A percentile compares a stretch with the other conserved stretches of the same genome.
phyloP scores from a whole-genome alignment of 2,888 invertebrate genomes.

The Acrocyrtus sp. region DNA sequence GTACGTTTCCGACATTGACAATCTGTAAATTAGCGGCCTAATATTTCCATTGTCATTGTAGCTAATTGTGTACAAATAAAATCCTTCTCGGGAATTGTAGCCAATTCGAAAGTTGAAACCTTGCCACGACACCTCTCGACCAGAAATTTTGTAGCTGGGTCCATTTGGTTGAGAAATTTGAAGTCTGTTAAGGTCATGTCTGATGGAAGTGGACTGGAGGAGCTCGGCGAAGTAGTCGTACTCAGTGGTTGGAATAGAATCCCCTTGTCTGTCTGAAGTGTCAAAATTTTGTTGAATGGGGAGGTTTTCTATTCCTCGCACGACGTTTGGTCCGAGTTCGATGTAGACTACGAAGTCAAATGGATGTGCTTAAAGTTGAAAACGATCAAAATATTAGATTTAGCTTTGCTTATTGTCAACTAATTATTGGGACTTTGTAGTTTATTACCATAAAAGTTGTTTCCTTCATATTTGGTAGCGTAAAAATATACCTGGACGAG shows the following conservation, averaged over 20 bases:
- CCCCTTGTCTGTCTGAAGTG: slow-evolving; percentile 8
- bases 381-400: no score
- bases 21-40: slow-evolving; percentile 22
- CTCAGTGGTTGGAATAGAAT: neutral
- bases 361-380: slow-evolving; percentile 25
- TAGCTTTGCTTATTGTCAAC: no score
- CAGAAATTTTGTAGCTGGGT: slow-evolving; percentile 50
- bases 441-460: slow-evolving; percentile 28
- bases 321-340: neutral
- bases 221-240: neutral
- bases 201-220: neutral
- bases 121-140: slow-evolving; percentile 55
- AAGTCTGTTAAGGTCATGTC: slow-evolving; percentile 44
- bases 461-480: neutral
- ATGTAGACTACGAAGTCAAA: slow-evolving; percentile 29
- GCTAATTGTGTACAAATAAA: slow-evolving; percentile 2
- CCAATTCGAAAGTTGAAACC: slow-evolving; percentile 58
- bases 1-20: slow-evolving; percentile 16
- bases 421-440: neutral
- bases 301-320: slow-evolving; percentile 30
- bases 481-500: slow-evolving; percentile 29
- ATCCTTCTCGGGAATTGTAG: slow-evolving; percentile 31
- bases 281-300: slow-evolving; percentile 32
- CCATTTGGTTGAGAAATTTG: slow-evolving; percentile 52
- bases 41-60: slow-evolving; percentile 17